These are phyloP conservation scores for Penaeus vannamei DNA, from an alignment of 1,140 invertebrate species.

Conservation along the genomic window DNA sequence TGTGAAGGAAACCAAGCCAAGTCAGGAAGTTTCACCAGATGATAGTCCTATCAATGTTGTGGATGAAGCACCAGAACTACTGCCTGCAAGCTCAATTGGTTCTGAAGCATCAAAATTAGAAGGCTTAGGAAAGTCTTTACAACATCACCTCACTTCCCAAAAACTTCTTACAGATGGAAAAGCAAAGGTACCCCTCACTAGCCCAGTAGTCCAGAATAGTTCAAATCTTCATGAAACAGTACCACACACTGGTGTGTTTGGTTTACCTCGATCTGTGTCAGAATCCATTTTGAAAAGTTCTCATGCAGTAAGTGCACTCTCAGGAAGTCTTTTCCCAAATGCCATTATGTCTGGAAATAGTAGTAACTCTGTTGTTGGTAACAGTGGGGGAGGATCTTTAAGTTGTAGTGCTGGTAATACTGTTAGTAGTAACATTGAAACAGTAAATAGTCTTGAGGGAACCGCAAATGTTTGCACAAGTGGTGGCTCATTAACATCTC, in stretches of 20 bases:
- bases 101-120: conserved; percentile 52
- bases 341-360: too few species aligned
- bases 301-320: too few species aligned
- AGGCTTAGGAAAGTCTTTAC: conserved; percentile 57
- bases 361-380: background rate
- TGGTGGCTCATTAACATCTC: conserved; percentile 6
- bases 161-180: conserved; percentile 9
- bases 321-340: too few species aligned
- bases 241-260: background rate
- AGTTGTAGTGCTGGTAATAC: background rate
- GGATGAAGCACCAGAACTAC: conserved; percentile 60
- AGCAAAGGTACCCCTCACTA: background rate
- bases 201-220: background rate
- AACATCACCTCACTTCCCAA: conserved; percentile 60
- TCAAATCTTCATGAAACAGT: too few species aligned
- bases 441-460: conserved; percentile 13
- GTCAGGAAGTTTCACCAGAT: conserved; percentile 59
- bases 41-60: conserved; percentile 65
- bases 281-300: background rate
- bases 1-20: conserved; percentile 27
- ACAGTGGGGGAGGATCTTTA: background rate
- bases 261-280: background rate
- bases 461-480: background rate
- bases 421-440: background rate
- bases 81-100: conserved; percentile 38